phyloP scores from a whole-genome alignment of 1,140 invertebrate genomes.

The Octopus bimaculoides region DNA sequence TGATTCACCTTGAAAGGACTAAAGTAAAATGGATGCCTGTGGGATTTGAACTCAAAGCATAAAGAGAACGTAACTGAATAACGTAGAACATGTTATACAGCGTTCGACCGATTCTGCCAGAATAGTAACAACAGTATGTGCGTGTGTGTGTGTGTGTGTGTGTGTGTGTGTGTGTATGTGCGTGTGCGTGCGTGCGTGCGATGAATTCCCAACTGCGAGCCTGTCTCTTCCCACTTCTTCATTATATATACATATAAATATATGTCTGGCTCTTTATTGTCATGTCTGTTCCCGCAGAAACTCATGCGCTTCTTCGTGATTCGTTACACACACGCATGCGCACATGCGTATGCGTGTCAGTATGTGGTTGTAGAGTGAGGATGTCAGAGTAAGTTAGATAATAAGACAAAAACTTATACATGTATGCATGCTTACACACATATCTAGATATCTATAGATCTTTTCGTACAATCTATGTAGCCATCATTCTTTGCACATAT shows the following conservation, averaged over 20 bases:
- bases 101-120: too few species aligned
- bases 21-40: too few species aligned
- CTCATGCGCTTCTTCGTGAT: neutral
- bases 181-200: neutral
- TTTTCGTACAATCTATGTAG: neutral
- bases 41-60: too few species aligned
- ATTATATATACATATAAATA: neutral
- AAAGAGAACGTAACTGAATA: too few species aligned
- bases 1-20: too few species aligned
- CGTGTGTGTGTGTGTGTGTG: neutral
- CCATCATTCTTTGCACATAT: too few species aligned
- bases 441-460: neutral
- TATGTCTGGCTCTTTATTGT: neutral
- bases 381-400: neutral
- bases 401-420: neutral
- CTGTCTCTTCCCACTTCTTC: too few species aligned
- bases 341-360: neutral
- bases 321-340: neutral
- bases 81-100: too few species aligned
- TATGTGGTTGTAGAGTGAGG: neutral
- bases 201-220: too few species aligned
- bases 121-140: neutral
- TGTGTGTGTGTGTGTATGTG: neutral
- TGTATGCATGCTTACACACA: neutral
- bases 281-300: neutral